A percentile compares a stretch with the other conserved stretches of the same genome.
These are phyloP conservation scores for Nebria salina DNA, from an alignment of 2,888 invertebrate genomes.

Conservation along the genomic window DNA sequence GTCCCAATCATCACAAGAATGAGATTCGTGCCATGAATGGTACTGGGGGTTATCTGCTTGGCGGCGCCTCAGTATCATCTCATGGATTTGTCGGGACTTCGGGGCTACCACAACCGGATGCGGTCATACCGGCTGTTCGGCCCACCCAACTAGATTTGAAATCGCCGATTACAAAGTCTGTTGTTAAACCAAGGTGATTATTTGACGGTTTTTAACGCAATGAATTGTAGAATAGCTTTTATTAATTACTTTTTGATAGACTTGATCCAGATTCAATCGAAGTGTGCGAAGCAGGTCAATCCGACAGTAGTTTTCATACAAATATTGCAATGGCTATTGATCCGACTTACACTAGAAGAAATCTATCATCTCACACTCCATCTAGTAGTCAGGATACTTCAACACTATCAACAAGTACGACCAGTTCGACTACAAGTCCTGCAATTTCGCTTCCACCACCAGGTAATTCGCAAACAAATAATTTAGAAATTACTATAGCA, in stretches of 20 bases:
- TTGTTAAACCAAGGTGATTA: conserved; percentile 53
- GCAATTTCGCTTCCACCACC: conserved; percentile 56
- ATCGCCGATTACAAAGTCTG: conserved; percentile 34
- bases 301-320: conserved; percentile 53
- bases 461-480: conserved; percentile 47
- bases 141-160: conserved; percentile 60
- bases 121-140: conserved; percentile 50
- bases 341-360: conserved; percentile 68
- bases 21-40: conserved; percentile 48
- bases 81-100: conserved; percentile 25
- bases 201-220: not conserved
- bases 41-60: conserved; percentile 35
- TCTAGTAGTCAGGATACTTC: conserved; percentile 58
- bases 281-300: conserved; percentile 35
- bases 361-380: conserved; percentile 50
- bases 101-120: conserved; percentile 47
- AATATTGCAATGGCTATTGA: conserved; percentile 76
- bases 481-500: not conserved
- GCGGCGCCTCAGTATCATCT: conserved; percentile 20
- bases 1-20: conserved; percentile 49
- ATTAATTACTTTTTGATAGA: not conserved
- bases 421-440: conserved; percentile 55
- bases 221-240: not conserved
- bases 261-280: conserved; percentile 46
- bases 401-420: conserved; percentile 57